These are phyloP conservation scores for Drosophila peninsularis DNA, from an alignment of 2,888 invertebrate species.

Conservation along the genomic window DNA sequence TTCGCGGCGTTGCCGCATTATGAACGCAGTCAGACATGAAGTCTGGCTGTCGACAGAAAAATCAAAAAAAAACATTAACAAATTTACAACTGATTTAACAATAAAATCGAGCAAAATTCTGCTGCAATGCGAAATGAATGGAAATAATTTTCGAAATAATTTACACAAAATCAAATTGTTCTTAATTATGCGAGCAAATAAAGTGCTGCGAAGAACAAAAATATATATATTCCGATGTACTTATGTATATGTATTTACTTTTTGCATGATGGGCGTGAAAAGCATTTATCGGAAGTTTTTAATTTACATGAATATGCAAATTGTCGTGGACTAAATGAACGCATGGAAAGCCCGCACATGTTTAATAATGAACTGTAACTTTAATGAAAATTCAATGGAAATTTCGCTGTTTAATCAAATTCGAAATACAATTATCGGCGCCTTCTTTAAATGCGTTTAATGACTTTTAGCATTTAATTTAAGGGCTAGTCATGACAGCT, in stretches of 20 bases:
- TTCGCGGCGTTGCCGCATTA: slow-evolving; percentile 39
- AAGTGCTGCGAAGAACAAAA: slow-evolving; percentile 20
- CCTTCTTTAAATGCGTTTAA: slow-evolving; percentile 55
- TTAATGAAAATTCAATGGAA: slow-evolving; percentile 56
- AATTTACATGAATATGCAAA: slow-evolving; percentile 69
- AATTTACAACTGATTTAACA: slow-evolving; percentile 78
- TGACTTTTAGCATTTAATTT: slow-evolving; percentile 58
- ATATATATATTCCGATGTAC: neutral
- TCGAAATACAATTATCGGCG: slow-evolving; percentile 35
- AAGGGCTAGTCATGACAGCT: slow-evolving; percentile 28
- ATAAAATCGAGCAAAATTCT: slow-evolving; percentile 49
- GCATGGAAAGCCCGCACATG: slow-evolving; percentile 30
- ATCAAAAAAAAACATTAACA: slow-evolving; percentile 52
- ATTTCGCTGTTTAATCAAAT: slow-evolving; percentile 37
- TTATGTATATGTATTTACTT: slow-evolving; percentile 1
- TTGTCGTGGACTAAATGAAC: slow-evolving; percentile 28
- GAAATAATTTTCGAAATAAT: slow-evolving; percentile 48
- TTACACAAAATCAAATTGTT: slow-evolving; percentile 45
- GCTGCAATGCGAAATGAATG: slow-evolving; percentile 37
- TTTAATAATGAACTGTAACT: slow-evolving; percentile 34
- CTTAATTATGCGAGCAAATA: slow-evolving; percentile 59
- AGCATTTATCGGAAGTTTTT: slow-evolving; percentile 62
- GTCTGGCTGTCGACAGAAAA: slow-evolving; percentile 39
- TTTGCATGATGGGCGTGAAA: slow-evolving; percentile 14
- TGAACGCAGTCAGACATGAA: slow-evolving; percentile 45